phyloP scores from a whole-genome alignment of 2,113 vertebrate genomes.

The Rhea pennata region DNA sequence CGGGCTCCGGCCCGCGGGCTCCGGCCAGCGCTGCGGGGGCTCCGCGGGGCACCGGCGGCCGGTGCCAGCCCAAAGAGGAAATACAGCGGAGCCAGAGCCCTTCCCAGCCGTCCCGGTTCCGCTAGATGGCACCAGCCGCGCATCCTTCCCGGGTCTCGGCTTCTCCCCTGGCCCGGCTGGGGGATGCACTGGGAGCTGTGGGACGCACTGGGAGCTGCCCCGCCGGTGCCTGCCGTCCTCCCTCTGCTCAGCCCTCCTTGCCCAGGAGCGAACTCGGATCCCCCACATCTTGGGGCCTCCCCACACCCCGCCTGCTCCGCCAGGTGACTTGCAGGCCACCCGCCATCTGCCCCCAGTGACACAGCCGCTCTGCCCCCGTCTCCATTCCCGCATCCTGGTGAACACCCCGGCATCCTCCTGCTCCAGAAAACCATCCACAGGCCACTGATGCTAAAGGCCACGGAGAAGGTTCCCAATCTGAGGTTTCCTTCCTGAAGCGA shows the following conservation, averaged over 20 bases:
- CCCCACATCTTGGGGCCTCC: not conserved
- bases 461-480: not conserved
- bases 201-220: too few relatives aligned
- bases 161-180: not conserved
- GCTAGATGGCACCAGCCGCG: conserved; percentile 60
- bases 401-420: not conserved
- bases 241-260: too few relatives aligned
- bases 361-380: not conserved
- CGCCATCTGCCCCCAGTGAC: not conserved
- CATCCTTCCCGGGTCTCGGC: not conserved
- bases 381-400: not conserved
- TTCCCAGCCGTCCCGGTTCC: not conserved
- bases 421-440: not conserved
- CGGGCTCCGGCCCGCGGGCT: too few relatives aligned
- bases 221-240: too few relatives aligned
- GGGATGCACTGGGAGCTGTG: too few relatives aligned
- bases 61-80: too few relatives aligned
- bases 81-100: not conserved
- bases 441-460: not conserved
- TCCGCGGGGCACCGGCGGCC: too few relatives aligned
- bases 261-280: too few relatives aligned
- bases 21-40: too few relatives aligned
- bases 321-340: not conserved
- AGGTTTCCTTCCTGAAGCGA: not conserved
- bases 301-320: conserved; percentile 29